Percentiles rank a stretch among this genome's conserved stretches.
These are phyloP conservation scores for Eonycteris spelaea DNA, from an alignment of 2,113 vertebrate species.

Conservation along the genomic window DNA sequence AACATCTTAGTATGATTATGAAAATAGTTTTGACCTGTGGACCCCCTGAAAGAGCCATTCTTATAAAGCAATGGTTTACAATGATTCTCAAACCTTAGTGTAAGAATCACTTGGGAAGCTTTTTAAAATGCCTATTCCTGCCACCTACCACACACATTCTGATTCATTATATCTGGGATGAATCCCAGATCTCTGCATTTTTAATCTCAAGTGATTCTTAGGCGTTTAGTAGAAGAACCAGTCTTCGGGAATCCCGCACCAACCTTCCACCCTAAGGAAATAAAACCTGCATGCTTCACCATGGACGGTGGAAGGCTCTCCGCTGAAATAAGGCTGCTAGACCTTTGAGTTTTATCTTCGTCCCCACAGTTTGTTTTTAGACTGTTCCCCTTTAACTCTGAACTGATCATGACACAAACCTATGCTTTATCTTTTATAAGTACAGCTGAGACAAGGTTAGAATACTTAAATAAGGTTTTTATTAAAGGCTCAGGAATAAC, in stretches of 20 bases:
- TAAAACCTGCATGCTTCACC: not conserved
- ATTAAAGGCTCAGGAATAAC: not conserved
- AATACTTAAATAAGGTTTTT: not conserved
- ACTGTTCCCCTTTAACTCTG: not conserved
- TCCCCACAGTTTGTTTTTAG: not conserved
- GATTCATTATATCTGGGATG: not conserved
- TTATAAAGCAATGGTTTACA: not conserved
- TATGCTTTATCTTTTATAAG: not conserved
- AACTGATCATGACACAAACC: not conserved
- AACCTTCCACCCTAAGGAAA: not conserved
- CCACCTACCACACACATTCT: not conserved
- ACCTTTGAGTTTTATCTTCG: not conserved
- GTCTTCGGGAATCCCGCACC: not conserved
- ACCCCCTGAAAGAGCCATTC: not conserved
- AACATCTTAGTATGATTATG: not conserved
- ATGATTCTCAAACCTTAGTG: not conserved
- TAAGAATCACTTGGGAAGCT: not conserved
- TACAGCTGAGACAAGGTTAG: not conserved
- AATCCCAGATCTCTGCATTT: not conserved
- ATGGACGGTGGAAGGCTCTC: not conserved
- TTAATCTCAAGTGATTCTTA: not conserved
- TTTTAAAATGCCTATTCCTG: not conserved
- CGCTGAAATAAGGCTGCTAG: not conserved
- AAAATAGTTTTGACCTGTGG: not conserved
- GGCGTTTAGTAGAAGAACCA: not conserved